Conservation (phyloP, 2,888 invertebrate genomes). For the Lissocephala sabroskyi region DNA sequence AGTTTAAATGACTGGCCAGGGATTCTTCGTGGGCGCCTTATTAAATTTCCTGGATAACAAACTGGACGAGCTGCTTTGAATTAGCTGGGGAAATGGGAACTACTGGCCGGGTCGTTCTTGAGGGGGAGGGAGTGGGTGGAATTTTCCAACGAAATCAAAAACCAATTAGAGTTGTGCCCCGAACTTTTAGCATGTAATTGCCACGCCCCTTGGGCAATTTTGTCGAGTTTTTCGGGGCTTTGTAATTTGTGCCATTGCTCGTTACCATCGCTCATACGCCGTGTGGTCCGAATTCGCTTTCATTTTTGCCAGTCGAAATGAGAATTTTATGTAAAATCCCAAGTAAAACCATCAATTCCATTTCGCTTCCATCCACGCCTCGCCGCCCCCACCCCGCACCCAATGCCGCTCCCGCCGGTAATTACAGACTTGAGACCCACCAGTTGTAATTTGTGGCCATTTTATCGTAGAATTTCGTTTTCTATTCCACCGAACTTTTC, state of each 20-base stretch:
- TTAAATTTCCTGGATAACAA: too few species aligned
- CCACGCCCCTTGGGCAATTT: conserved; percentile 7
- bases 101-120: too few species aligned
- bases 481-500: too few species aligned
- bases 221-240: conserved; percentile 9
- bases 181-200: conserved; percentile 35
- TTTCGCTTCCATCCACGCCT: too few species aligned
- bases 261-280: conserved; percentile 8
- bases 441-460: conserved; percentile 18
- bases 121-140: too few species aligned
- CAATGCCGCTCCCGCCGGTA: conserved; percentile 22
- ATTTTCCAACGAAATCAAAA: conserved; percentile 54
- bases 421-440: conserved; percentile 35
- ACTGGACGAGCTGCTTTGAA: too few species aligned
- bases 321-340: conserved; percentile 33
- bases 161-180: conserved; percentile 40
- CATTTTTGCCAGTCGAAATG: too few species aligned
- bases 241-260: conserved; percentile 36
- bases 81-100: too few species aligned
- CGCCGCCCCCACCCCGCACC: too few species aligned
- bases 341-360: too few species aligned
- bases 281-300: conserved; percentile 29
- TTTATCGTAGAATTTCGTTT: too few species aligned
- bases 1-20: conserved; percentile 23
- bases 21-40: too few species aligned